Percentiles rank a stretch among this genome's conserved stretches.
Conservation (phyloP, 2,113 vertebrate species). For the Tenebrosternarchus preto region DNA sequence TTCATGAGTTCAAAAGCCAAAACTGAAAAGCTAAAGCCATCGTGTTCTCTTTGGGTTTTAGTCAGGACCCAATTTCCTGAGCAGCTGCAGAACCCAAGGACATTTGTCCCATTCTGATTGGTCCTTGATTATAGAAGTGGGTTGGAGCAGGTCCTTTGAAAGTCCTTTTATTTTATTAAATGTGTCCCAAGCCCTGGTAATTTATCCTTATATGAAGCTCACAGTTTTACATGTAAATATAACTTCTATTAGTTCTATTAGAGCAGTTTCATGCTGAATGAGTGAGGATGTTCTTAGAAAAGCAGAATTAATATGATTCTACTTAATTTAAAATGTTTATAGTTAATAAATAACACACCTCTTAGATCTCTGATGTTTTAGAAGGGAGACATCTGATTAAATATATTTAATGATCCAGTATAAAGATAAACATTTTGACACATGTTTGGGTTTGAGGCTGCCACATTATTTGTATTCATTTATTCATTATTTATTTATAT, state of each 20-base stretch:
- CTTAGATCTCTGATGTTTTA: neutral
- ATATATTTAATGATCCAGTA: neutral
- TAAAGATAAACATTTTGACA: conserved; percentile 4
- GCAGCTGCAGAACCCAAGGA: neutral
- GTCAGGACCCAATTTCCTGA: neutral
- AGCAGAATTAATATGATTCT: neutral
- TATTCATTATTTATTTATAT: too few species aligned
- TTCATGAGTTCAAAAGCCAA: too few species aligned
- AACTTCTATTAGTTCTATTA: neutral
- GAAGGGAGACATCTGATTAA: neutral
- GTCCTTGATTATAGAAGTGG: too few species aligned
- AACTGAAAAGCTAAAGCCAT: too few species aligned
- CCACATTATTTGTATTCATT: too few species aligned
- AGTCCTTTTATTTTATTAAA: too few species aligned
- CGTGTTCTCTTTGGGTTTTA: neutral
- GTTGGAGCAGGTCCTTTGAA: too few species aligned
- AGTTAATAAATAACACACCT: neutral
- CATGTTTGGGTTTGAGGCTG: neutral
- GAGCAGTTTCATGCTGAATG: neutral
- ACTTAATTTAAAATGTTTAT: neutral
- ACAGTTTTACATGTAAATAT: neutral
- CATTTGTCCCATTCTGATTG: neutral
- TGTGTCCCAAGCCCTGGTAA: neutral
- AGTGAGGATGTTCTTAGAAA: neutral
- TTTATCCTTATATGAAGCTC: neutral